Evolutionary conservation across 2,888 invertebrate genomes (phyloP), one percentile per base, ranked within the genome.

Genomic region (Cataglyphis rosenhaueri): DNA sequence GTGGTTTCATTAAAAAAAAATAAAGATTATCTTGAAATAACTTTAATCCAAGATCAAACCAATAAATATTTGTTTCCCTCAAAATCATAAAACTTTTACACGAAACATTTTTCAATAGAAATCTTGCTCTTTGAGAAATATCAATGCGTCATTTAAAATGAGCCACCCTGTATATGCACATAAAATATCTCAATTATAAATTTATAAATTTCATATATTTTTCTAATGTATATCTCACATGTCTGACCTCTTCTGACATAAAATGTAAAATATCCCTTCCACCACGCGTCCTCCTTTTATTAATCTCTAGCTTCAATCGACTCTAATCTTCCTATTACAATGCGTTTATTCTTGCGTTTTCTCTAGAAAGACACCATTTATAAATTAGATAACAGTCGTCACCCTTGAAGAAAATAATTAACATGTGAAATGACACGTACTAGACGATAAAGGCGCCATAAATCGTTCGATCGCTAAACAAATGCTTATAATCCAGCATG

Each of bases 401-500:
- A 15, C 15, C 21, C 44, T 44, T n/a, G 4, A 8, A 18, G 2
- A 21, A 41, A 32, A 74, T 15, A 44, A 44, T 15, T 44, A 3
- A 59, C 18, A 61, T 61, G 29, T 61, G 18, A 61, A 61, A 61
- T 8, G 5, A 15, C 3, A 41, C 18, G 18, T 25, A 25, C 1
- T 25, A 10, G 6, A 3, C 1, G 38, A 64, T 21, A 64, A 64
- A 12, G 9, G 5, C n/a, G 32, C 35, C 1, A 32, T 12, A 66
- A 62, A 21, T 62, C 21, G n/a, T 8, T 32, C 32, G 10, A 38
- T 75, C 12, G 12, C 4, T 65, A 29, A 75, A 35, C 15, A 35
- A 41, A 44, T 66, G 48, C 65, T 75, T 52, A 75, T 10, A 25
- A 38, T 10, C 0, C 35, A 29, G n/a, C 9, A 2, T 76, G 76